phyloP scores from a whole-genome alignment of 1,140 invertebrate genomes.

The Drosophila kohkoa region DNA sequence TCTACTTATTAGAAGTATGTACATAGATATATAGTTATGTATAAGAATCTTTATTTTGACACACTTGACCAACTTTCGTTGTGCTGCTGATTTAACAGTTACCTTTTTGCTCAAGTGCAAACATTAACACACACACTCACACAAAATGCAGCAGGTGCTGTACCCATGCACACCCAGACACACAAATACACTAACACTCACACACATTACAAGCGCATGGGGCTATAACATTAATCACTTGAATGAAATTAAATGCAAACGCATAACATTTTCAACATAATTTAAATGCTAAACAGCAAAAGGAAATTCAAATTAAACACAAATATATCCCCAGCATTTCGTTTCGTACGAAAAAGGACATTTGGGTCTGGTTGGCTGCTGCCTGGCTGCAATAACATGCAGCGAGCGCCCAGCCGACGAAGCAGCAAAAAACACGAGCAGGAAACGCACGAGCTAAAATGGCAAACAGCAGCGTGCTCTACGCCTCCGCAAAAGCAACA shows the following conservation, averaged over 20 bases:
- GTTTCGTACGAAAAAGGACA: conserved; percentile 18
- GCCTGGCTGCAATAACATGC: conserved; percentile 30
- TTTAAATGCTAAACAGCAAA: conserved; percentile 76
- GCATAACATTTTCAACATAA: conserved; percentile 68
- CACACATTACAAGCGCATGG: conserved; percentile 1
- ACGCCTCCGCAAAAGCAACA: conserved; percentile 45
- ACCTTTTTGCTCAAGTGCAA: conserved; percentile 34
- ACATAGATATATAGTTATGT: conserved; percentile 13
- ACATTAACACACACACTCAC: conserved; percentile 10
- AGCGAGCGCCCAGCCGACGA: conserved; percentile 23
- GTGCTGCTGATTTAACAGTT: conserved; percentile 55
- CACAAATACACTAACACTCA: background rate
- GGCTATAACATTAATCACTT: conserved; percentile 65
- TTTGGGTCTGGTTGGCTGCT: background rate
- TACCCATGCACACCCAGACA: conserved; percentile 10
- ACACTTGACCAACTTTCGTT: conserved; percentile 77
- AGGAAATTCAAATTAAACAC: conserved; percentile 73
- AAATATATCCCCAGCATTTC: conserved; percentile 56
- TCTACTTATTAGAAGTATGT: background rate
- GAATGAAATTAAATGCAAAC: conserved; percentile 72
- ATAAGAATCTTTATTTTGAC: conserved; percentile 70
- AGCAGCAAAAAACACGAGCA: conserved; percentile 37
- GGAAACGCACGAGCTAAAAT: conserved; percentile 72
- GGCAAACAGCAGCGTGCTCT: conserved; percentile 55
- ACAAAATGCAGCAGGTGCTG: conserved; percentile 77